Base-by-base conservation (phyloP, 1,140 invertebrate species). In the Sitobion miscanthi region DNA sequence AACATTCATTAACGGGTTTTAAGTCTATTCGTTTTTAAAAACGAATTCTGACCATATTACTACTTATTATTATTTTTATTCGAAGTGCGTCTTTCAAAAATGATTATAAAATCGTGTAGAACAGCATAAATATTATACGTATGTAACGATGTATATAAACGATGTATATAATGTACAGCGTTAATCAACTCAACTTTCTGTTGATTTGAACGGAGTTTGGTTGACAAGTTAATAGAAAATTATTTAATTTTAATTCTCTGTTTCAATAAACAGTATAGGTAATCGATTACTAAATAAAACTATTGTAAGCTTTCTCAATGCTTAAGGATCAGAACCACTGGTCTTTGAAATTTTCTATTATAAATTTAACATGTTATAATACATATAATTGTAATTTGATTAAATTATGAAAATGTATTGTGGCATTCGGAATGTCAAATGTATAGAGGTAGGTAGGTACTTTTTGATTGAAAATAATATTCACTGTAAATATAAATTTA, bases 1-100 rank as follows among this genome's bases (percentile, higher is more conserved):
- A 93, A 93, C 91, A 93, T 93, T 93, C 82, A 93, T 93, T 93
- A 93, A 86, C 91, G 82, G 91, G 35, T 85, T 83, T 93, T 93
- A 93, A 86, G 82, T 93, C 54, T 90, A 92, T 82, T 20, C 47
- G 82, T 93, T 86, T 93, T 54, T 21, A 45, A 90, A 90, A 69
- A n/a, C 89, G 38, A 69, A 30, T 89, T 57, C 21, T 89, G 88
- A 89, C 52, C 49, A 89, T 54, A 57, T 89, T 42, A 89, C 38
- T 89, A 89, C 14, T 77, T 77, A 77, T 77, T 38, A 57, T 57
- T 89, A 89, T 42, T 57, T 89, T 11, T 57, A 25, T 89, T 89
- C 88, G 52, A 42, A 57, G 21, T 42, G 38, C 5, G 21, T 57
- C n/a, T 23, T 89, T 57, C 2, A 89, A 89, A 89, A 42, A 57